These are phyloP conservation scores for Adoxophyes honmai DNA, from an alignment of 1,140 invertebrate species.

Conservation along the genomic window DNA sequence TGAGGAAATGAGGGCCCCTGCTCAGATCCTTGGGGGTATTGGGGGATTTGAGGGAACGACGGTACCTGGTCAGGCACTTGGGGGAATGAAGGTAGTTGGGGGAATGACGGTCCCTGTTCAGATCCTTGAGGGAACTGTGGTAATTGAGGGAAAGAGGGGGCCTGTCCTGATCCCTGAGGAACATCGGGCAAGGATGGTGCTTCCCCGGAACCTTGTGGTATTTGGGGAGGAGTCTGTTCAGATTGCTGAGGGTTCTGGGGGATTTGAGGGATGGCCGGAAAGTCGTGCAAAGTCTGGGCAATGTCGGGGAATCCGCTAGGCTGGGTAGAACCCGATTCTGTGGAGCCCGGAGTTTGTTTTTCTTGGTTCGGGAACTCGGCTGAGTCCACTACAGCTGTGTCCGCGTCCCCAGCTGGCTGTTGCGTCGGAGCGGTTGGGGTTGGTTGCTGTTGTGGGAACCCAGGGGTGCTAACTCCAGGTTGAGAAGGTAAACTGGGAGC, in stretches of 20 bases:
- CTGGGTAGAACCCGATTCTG: no score
- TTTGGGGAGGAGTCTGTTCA: no score
- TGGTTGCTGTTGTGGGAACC: constrained; percentile 2
- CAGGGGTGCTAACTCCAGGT: neutral
- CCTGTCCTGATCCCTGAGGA: constrained; percentile 16
- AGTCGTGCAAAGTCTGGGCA: constrained; percentile 22
- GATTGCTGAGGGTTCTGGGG: constrained; percentile 30
- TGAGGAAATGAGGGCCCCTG: neutral
- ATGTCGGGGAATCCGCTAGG: constrained; percentile 20
- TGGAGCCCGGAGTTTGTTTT: constrained; percentile 20
- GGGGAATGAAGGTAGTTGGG: constrained; percentile 17
- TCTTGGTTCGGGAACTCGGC: constrained; percentile 43
- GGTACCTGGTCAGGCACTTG: neutral
- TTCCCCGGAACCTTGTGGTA: neutral
- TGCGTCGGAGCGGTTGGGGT: constrained; percentile 18
- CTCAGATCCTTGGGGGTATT: neutral
- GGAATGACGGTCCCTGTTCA: constrained; percentile 2
- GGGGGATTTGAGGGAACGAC: constrained; percentile 11
- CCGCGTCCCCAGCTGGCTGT: constrained; percentile 48
- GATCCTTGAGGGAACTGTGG: constrained; percentile 20
- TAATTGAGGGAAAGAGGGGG: constrained; percentile 16
- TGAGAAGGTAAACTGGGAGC: neutral
- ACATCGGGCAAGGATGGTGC: constrained; percentile 23
- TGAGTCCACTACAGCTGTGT: constrained; percentile 59
- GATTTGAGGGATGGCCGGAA: constrained; percentile 20